These are phyloP conservation scores for Xylota sylvarum DNA, from an alignment of 2,888 invertebrate genomes.

Conservation along the genomic window DNA sequence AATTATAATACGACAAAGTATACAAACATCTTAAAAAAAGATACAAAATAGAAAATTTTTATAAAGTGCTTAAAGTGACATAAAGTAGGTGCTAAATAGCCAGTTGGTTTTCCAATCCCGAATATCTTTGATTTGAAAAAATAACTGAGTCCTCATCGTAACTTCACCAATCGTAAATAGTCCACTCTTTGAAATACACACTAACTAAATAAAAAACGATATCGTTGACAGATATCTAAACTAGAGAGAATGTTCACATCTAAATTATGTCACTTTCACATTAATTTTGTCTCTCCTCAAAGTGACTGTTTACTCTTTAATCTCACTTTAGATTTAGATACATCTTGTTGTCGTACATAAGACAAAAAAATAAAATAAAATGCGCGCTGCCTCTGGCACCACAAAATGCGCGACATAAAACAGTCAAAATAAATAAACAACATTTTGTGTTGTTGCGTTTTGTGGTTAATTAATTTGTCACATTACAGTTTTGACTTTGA, in stretches of 20 bases:
- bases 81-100: no score
- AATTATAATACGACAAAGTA: no score
- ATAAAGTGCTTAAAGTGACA: no score
- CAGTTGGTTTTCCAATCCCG: no score
- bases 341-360: slow-evolving; percentile 3
- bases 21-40: no score
- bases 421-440: slow-evolving; percentile 70
- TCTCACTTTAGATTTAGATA: slow-evolving; percentile 18
- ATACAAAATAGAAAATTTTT: no score
- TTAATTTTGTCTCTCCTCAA: slow-evolving; percentile 16
- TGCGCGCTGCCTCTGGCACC: background rate
- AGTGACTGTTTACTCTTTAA: slow-evolving; percentile 13
- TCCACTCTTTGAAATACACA: no score
- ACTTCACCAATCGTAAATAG: no score
- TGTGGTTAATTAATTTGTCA: slow-evolving; percentile 73
- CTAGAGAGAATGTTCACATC: background rate
- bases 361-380: slow-evolving; percentile 7
- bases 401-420: slow-evolving; percentile 12
- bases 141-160: no score
- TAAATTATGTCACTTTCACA: slow-evolving; percentile 6
- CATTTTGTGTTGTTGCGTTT: slow-evolving; percentile 42
- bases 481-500: slow-evolving; percentile 75
- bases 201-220: slow-evolving; percentile 1
- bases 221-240: slow-evolving; percentile 34
- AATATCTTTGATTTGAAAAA: no score